Conservation (phyloP, 2,113 vertebrate species). For the Oryzias javanicus region DNA sequence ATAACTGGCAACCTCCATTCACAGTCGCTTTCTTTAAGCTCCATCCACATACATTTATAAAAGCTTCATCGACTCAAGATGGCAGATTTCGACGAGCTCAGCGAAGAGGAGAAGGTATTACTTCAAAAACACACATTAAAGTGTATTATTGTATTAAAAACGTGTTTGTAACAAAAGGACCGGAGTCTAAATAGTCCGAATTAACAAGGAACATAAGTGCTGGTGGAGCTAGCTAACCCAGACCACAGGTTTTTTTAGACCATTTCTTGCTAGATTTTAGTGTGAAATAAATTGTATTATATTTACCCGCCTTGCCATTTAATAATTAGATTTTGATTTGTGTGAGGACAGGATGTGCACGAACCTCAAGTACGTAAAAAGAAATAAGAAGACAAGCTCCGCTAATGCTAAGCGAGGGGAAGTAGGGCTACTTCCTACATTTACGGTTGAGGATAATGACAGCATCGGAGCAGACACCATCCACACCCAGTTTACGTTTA, state of each 20-base stretch:
- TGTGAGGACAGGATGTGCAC: background rate
- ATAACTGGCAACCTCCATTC: too few relatives aligned
- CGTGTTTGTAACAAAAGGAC: background rate
- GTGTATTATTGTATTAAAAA: background rate
- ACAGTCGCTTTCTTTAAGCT: too few relatives aligned
- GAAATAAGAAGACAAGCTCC: background rate
- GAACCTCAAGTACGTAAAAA: background rate
- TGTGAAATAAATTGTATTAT: too few relatives aligned
- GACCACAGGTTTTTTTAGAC: constrained; percentile 22
- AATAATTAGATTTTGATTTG: too few relatives aligned
- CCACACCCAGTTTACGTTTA: constrained; percentile 23
- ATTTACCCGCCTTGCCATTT: too few relatives aligned
- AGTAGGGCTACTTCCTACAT: constrained; percentile 64
- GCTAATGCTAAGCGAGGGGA: constrained; percentile 43
- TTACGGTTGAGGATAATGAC: constrained; percentile 29
- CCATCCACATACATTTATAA: background rate
- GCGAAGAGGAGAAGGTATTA: constrained; percentile 90
- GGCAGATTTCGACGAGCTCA: constrained; percentile 89
- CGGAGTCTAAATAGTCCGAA: background rate
- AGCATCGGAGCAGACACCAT: constrained; percentile 14
- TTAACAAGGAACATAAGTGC: too few relatives aligned
- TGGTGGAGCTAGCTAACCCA: constrained; percentile 19
- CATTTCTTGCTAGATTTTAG: background rate
- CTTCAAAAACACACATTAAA: background rate
- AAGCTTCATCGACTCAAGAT: constrained; percentile 79